Base-by-base conservation (phyloP, 1,140 invertebrate species). In the Drosophila biarmipes region DNA sequence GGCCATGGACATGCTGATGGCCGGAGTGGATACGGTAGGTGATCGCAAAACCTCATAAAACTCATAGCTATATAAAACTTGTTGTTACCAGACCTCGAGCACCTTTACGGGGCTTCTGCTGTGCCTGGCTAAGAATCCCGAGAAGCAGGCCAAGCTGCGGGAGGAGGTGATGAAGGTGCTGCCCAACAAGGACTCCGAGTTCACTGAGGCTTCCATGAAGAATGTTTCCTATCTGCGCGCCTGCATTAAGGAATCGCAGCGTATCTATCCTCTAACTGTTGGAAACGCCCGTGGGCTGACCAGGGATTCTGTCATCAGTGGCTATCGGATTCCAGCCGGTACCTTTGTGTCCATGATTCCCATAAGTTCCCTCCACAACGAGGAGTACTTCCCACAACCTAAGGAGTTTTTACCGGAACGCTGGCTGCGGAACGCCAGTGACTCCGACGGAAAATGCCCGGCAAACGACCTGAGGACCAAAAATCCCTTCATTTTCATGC, bases 61-160 rank as follows among this genome's bases (percentile, higher is more conserved):
- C n/a, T 0, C 15, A 8, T 24, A 15, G 6, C 7, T 15, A 34
- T 14, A 21, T 14, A 21, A 4, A 2, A 2, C 4, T 19, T 2
- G 4, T 27, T 40, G 0, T 54, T 7, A n/a, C 0, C 19, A 90
- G 87, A 91, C 89, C 0, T 67, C 89, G 0, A 75, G 67, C 21
- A 59, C 63, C 0, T 72, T 89, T 27, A 59, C 74, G 4, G 77
- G 34, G 2, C 46, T 53, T 2, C 12, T 91, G 21, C 49, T 89
- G 0, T 52, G 58, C 17, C 90, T 98, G 17, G 95, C 96, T 1
- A 94, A 94, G 55, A 96, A 97, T 92, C 93, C 93, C 4, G 94
- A 95, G 7, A 95, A 95, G 58, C 97, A 98, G 90, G 92, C 93
- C 35, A 94, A 93, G 66, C 92, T 97, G 1, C 94, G 95, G 69